Evolutionary conservation across 2,113 vertebrate genomes (phyloP).

Genomic region (Coryphaenoides rupestris): DNA sequence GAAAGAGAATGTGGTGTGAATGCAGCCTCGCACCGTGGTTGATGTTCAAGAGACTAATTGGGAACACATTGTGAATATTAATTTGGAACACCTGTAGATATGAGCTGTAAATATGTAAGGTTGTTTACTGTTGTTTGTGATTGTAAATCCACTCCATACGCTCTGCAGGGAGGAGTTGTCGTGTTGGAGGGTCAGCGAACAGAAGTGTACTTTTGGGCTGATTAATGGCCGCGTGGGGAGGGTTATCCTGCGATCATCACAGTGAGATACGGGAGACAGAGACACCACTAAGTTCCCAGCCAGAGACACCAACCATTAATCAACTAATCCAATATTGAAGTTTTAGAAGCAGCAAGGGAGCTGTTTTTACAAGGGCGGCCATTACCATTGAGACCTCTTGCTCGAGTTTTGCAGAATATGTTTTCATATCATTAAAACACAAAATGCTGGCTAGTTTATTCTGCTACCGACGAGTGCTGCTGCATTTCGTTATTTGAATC

Average conservation of each 20-base stretch:
- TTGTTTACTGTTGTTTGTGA: conserved; percentile 11
- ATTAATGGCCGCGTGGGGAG: conserved; percentile 54
- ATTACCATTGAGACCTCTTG: background rate
- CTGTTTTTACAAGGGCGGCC: conserved; percentile 6
- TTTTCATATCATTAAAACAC: too few species aligned
- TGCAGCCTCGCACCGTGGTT: too few species aligned
- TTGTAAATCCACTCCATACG: conserved; percentile 16
- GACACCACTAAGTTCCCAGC: conserved; percentile 34
- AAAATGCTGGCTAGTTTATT: too few species aligned
- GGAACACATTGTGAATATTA: too few species aligned
- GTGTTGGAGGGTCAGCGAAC: conserved; percentile 32
- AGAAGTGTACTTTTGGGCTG: conserved; percentile 42
- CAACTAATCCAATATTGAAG: conserved; percentile 27
- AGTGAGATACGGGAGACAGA: conserved; percentile 40
- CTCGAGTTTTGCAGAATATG: too few species aligned
- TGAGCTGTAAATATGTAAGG: background rate
- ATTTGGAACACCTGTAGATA: background rate
- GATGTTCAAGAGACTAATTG: too few species aligned
- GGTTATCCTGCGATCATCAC: conserved; percentile 56
- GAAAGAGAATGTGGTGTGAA: too few species aligned
- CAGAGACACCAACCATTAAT: conserved; percentile 50
- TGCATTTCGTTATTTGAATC: too few species aligned
- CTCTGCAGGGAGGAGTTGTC: conserved; percentile 38
- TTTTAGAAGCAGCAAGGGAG: background rate
- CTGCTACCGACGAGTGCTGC: too few species aligned